phyloP scores from a whole-genome alignment of 2,888 invertebrate species.

The Lasioglossum leucozonium region DNA sequence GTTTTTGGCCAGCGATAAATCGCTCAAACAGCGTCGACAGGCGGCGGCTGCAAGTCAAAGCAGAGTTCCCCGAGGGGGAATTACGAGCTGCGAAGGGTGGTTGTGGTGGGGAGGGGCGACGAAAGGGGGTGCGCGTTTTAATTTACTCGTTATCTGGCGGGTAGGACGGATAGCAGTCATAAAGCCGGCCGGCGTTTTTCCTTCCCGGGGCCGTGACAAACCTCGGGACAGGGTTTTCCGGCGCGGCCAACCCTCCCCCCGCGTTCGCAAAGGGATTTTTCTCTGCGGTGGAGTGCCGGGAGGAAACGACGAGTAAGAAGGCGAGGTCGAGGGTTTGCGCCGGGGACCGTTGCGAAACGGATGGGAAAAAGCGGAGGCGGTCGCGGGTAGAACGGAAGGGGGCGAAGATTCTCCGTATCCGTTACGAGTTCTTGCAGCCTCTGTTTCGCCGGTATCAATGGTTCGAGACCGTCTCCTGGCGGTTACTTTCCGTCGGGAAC shows the following conservation, averaged over 20 bases:
- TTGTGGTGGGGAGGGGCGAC: too few species aligned
- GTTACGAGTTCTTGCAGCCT: constrained; percentile 19
- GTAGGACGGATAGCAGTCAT: constrained; percentile 26
- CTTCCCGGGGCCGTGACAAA: constrained; percentile 29
- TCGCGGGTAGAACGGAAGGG: neutral
- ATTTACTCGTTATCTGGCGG: constrained; percentile 58
- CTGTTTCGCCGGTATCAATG: neutral
- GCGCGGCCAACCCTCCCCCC: constrained; percentile 15
- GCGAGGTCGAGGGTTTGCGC: constrained; percentile 29
- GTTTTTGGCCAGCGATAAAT: neutral
- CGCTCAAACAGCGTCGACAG: neutral
- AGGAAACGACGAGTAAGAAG: constrained; percentile 51
- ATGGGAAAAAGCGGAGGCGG: constrained; percentile 19
- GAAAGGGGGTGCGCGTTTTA: constrained; percentile 49
- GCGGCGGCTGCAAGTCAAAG: neutral
- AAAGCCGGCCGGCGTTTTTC: constrained; percentile 37
- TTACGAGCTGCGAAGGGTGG: constrained; percentile 25
- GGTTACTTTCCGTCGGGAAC: constrained; percentile 7
- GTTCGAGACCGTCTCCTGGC: neutral
- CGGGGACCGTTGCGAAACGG: neutral
- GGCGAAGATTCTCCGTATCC: neutral
- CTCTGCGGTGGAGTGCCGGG: neutral
- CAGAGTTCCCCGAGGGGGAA: neutral
- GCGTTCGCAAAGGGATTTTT: constrained; percentile 33
- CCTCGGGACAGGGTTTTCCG: constrained; percentile 44